Evolutionary conservation across 2,797 vertebrate species (phyloP).

Genomic region (Pelobates cultripes): DNA sequence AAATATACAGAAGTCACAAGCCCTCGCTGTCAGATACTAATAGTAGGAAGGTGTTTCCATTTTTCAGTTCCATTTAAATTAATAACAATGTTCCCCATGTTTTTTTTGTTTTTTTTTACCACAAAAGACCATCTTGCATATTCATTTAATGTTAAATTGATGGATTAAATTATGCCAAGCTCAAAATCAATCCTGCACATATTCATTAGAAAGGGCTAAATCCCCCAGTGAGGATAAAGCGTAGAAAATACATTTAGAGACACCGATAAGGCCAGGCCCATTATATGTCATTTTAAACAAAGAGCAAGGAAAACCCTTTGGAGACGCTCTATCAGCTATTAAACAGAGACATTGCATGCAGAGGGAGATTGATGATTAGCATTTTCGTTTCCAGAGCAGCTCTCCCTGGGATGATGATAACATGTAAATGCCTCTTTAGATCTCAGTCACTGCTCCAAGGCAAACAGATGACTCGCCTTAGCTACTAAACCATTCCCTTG

Average conservation of each 20-base stretch:
- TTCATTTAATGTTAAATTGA: slow-evolving; percentile 94
- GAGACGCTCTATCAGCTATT: slow-evolving; percentile 95
- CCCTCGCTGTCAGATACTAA: slow-evolving; percentile 74
- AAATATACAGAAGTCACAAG: slow-evolving; percentile 12
- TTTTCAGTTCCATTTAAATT: slow-evolving; percentile 75
- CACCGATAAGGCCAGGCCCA: slow-evolving; percentile 91
- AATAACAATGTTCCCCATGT: slow-evolving; percentile 71
- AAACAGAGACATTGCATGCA: slow-evolving; percentile 89
- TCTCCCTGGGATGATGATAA: slow-evolving; percentile 79
- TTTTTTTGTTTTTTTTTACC: slow-evolving; percentile 72
- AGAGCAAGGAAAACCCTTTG: slow-evolving; percentile 86
- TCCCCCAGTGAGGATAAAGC: slow-evolving; percentile 76
- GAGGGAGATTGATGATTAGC: slow-evolving; percentile 92
- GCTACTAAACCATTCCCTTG: slow-evolving; percentile 76
- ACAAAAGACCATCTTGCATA: slow-evolving; percentile 81
- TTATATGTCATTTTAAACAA: slow-evolving; percentile 98
- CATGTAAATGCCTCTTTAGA: slow-evolving; percentile 68
- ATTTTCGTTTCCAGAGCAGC: slow-evolving; percentile 79
- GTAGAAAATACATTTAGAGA: slow-evolving; percentile 85
- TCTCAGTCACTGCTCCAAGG: slow-evolving; percentile 72
- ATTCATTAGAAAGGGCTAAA: slow-evolving; percentile 76
- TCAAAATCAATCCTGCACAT: slow-evolving; percentile 85
- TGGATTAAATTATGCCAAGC: slow-evolving; percentile 93
- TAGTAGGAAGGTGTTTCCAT: slow-evolving; percentile 70
- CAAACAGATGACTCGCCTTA: slow-evolving; percentile 76